Evolutionary conservation across 2,888 invertebrate genomes (phyloP), one percentile per base, ranked within the genome.

Genomic region (Sphaeridia pumilis): DNA sequence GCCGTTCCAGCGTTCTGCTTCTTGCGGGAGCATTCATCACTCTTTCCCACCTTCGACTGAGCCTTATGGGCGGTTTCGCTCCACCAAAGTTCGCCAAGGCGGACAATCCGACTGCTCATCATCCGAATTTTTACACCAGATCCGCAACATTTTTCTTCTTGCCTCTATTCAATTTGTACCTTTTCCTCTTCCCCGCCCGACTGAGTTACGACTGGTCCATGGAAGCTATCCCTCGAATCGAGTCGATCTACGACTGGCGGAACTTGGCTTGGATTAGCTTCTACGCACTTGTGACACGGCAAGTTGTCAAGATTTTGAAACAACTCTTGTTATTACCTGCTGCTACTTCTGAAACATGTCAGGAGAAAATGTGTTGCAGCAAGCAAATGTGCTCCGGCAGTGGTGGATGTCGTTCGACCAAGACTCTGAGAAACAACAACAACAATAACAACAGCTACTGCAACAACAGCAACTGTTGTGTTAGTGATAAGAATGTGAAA

Each of bases 191-290:
- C 70, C 95, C 95, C 4, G 79, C 80, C 65, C 81, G 83, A 64
- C 76, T 97, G 51, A 93, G 93, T 71, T 97, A 94, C 74, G 95
- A 97, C 73, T 97, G 95, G 97, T 93, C 94, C 25, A 95, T 97
- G 95, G 92, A 93, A 66, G 84, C 95, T 1, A 82, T 97, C 67
- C 90, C 93, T 7, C 78, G 87, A 57, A 80, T 97, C 64, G 81
- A 81, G 45, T 78, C 81, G 26, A 65, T 87, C 20, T 74, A 79
- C 66, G 95, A 97, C 71, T 74, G 77, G 4, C 78, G 95, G 60
- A 90, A 90, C 71, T 69, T 87, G 52, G 75, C 81, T 58, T 81
- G 87, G 3, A 67, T 83, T 22, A 72, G 80, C 56, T 84, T 94
- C 69, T 95, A 93, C 72, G 73, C 74, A 3, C 68, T 74, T 2